These are phyloP conservation scores for Zosterops borbonicus DNA, from an alignment of 2,113 vertebrate species.

Conservation along the genomic window DNA sequence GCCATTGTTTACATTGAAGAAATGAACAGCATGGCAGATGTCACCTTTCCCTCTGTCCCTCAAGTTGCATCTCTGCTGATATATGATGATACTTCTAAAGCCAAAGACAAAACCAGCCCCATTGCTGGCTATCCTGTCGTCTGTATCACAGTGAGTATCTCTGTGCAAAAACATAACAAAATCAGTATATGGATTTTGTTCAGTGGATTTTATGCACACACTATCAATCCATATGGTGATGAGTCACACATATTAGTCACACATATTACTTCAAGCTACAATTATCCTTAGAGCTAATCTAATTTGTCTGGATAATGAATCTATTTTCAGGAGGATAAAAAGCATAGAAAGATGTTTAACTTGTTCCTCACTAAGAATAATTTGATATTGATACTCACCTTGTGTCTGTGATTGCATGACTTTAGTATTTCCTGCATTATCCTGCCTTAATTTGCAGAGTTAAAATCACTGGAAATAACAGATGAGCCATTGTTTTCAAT, in stretches of 20 bases:
- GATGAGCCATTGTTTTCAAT: background rate
- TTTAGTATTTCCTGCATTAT: background rate
- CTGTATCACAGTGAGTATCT: constrained; percentile 89
- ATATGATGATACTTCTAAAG: constrained; percentile 81
- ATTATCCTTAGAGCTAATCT: background rate
- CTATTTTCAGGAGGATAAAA: background rate
- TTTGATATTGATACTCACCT: background rate
- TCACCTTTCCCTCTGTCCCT: constrained; percentile 92
- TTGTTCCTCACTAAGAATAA: background rate
- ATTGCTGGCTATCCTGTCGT: constrained; percentile 89
- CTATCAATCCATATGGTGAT: background rate
- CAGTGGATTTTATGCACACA: background rate
- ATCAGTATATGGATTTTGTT: background rate
- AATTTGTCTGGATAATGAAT: background rate
- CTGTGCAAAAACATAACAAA: background rate
- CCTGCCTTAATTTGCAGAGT: background rate
- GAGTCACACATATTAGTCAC: background rate
- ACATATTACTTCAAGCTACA: background rate
- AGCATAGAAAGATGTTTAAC: background rate
- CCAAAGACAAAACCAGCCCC: constrained; percentile 73
- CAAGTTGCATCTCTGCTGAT: constrained; percentile 86
- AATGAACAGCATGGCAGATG: constrained; percentile 89
- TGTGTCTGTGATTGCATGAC: background rate
- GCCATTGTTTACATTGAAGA: constrained; percentile 94
- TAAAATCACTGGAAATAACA: background rate